phyloP scores from a whole-genome alignment of 2,888 invertebrate species.

The Eupithecia inturbata region DNA sequence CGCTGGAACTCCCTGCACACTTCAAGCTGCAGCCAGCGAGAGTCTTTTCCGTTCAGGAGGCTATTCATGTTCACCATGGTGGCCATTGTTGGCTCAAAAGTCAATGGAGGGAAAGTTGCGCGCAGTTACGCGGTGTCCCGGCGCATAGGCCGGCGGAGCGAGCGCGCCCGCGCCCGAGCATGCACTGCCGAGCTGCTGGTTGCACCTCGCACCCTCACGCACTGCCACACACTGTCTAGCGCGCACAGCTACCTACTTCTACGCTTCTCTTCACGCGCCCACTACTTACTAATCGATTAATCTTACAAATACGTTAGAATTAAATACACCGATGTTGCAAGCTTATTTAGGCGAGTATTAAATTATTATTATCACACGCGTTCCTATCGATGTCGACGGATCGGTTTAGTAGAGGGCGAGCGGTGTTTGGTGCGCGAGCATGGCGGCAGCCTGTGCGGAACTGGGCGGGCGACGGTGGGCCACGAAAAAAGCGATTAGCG shows the following conservation, averaged over 20 bases:
- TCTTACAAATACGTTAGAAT: conserved; percentile 80
- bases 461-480: conserved; percentile 79
- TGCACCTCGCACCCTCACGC: conserved; percentile 61
- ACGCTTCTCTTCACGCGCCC: conserved; percentile 54
- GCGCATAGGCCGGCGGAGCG: conserved; percentile 79
- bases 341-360: conserved; percentile 83
- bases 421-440: conserved; percentile 82
- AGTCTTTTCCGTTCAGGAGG: conserved; percentile 99
- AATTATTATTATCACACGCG: conserved; percentile 81
- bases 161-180: conserved; percentile 76
- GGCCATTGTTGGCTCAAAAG: conserved; percentile 84
- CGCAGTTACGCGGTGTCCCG: conserved; percentile 79
- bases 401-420: conserved; percentile 82
- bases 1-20: conserved; percentile 99
- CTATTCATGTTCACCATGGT: conserved; percentile 99
- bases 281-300: conserved; percentile 73
- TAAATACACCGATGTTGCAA: conserved; percentile 83
- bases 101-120: conserved; percentile 67
- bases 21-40: conserved; percentile 99
- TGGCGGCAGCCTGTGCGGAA: conserved; percentile 76
- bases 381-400: conserved; percentile 82
- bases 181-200: conserved; percentile 65
- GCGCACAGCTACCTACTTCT: conserved; percentile 61
- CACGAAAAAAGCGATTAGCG: conserved; percentile 84
- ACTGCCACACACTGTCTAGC: conserved; percentile 72